Base-by-base conservation (phyloP, 2,888 invertebrate genomes). In the Drosophila subquinaria region DNA sequence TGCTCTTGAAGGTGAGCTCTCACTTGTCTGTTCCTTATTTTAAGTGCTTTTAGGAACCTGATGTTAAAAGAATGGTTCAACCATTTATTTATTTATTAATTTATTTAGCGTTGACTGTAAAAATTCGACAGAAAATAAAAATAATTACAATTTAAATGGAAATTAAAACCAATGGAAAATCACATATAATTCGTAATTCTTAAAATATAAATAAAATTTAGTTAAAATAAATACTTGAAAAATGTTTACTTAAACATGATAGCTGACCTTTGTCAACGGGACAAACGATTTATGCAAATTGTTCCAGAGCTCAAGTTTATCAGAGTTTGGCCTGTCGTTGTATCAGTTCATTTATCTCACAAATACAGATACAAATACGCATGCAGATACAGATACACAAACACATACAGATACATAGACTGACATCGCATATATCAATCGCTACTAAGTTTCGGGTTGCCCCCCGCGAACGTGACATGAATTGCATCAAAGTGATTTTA, bases 401-500 rank as follows among this genome's bases (percentile, higher is more conserved):
- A 53, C 40, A 65, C n/a, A 13, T n/a, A 53, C 40, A 65, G n/a
- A 17, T 38, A 40, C 47, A 62, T 60, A 20, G 36, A 57, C 78
- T 68, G 61, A 71, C 74, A 81, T 71, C 76, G 75, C 86, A 73
- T 83, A 86, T 88, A 86, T 88, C 89, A 83, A 83, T 83, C 83
- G 83, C 53, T 74, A 70, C 83, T 68, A 88, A 86, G 78, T 88
- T 88, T 88, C 65, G 65, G 70, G 57, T 67, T 70, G 57, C 56
- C 65, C 64, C 40, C 48, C 53, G 59, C 45, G 76, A 87, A 91
- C 91, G 91, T 91, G 91, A 91, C 91, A 81, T 87, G 91, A 91
- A 91, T 91, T 82, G 88, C 79, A 82, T 77, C 84, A 87, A 90
- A 91, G 90, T 91, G 91, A 91, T 91, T 91, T 91, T 90, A 91